Percentiles rank a stretch among this genome's conserved stretches.
These are phyloP conservation scores for Drosophila monieri DNA, from an alignment of 2,888 invertebrate genomes.

Conservation along the genomic window DNA sequence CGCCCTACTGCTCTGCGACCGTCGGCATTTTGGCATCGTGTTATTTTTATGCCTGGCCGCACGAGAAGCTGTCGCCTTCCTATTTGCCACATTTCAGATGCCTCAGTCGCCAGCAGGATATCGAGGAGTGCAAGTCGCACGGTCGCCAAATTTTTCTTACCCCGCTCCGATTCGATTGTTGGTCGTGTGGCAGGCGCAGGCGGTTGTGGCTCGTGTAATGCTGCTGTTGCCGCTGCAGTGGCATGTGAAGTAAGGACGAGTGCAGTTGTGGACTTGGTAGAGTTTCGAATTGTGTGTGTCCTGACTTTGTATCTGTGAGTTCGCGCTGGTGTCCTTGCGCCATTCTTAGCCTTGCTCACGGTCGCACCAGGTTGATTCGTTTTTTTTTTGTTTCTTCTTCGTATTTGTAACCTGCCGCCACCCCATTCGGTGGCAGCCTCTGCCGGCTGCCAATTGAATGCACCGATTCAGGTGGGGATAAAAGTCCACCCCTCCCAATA, in stretches of 20 bases:
- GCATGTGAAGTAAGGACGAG: conserved; percentile 34
- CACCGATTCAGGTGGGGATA: conserved; percentile 3
- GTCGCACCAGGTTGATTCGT: conserved; percentile 23
- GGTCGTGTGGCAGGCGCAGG: conserved; percentile 27
- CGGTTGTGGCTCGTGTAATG: conserved; percentile 15
- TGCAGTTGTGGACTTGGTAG: conserved; percentile 46
- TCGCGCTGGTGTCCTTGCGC: conserved; percentile 54
- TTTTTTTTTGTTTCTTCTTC: neutral
- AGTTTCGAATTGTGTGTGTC: conserved; percentile 38
- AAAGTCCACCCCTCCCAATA: conserved; percentile 1
- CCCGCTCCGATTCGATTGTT: conserved; percentile 26
- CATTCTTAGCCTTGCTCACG: conserved; percentile 59
- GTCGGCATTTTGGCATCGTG: conserved; percentile 41
- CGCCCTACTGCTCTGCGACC: conserved; percentile 34
- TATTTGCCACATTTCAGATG: conserved; percentile 33
- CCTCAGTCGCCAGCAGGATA: conserved; percentile 82
- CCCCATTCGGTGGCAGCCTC: conserved; percentile 7
- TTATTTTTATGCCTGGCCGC: conserved; percentile 45
- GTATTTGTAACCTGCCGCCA: neutral
- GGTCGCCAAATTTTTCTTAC: conserved; percentile 22
- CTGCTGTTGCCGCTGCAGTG: conserved; percentile 35
- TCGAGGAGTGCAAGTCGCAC: conserved; percentile 63
- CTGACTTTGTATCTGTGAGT: conserved; percentile 4
- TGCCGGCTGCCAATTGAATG: conserved; percentile 35
- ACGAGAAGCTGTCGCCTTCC: conserved; percentile 63